Conservation (phyloP, 2,113 vertebrate genomes). For the Gopherus evgoodei region DNA sequence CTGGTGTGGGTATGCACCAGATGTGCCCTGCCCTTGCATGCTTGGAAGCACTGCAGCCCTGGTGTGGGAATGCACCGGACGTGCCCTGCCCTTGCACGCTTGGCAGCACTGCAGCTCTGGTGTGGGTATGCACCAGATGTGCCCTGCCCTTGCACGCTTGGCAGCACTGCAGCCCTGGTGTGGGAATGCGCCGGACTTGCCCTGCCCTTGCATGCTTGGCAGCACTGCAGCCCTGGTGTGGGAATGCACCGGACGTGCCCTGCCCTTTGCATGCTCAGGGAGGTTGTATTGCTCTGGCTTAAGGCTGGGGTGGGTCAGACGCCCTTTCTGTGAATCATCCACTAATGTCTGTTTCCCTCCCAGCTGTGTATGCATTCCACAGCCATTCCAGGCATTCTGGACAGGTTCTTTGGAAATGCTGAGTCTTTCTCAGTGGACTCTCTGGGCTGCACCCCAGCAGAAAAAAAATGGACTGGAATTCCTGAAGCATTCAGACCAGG, state of each 20-base stretch:
- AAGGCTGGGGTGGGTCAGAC: background rate
- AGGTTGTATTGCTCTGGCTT: background rate
- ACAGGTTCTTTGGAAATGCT: conserved; percentile 62
- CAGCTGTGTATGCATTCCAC: background rate
- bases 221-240: background rate
- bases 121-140: too few species aligned
- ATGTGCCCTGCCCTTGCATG: too few species aligned
- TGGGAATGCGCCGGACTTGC: background rate
- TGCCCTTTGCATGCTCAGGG: background rate
- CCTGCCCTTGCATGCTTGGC: background rate
- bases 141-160: too few species aligned
- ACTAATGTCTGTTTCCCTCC: background rate
- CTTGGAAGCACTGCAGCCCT: background rate
- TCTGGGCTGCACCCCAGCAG: background rate
- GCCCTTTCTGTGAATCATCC: background rate
- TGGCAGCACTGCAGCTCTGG: background rate
- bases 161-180: too few species aligned
- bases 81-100: background rate
- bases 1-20: background rate
- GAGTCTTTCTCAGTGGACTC: conserved; percentile 27
- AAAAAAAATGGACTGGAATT: conserved; percentile 64
- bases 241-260: background rate
- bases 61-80: background rate
- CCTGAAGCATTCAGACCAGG: conserved; percentile 60
- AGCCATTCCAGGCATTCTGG: conserved; percentile 31